phyloP scores from a whole-genome alignment of 2,113 vertebrate species.

The Chitala chitala region DNA sequence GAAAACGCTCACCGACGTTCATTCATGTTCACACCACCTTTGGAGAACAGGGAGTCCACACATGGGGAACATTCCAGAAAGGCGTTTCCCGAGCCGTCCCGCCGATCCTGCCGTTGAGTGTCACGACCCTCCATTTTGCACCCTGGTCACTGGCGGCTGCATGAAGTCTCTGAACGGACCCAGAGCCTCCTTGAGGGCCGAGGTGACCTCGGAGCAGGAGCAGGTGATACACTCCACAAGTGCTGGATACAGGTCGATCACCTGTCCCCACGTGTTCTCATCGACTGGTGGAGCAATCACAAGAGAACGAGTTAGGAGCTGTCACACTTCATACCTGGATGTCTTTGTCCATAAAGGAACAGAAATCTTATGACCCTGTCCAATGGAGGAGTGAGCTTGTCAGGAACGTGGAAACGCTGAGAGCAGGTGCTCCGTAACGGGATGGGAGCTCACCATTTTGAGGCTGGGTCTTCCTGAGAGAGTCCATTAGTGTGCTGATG shows the following conservation, averaged over 20 bases:
- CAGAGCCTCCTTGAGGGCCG: conserved; percentile 90
- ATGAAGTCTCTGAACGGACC: conserved; percentile 99
- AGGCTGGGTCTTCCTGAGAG: conserved; percentile 96
- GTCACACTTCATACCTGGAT: too few species aligned
- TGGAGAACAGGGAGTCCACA: conserved; percentile 44
- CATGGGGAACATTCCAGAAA: conserved; percentile 22
- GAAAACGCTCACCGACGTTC: conserved; percentile 46
- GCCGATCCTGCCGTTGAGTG: conserved; percentile 34
- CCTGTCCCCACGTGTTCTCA: conserved; percentile 90
- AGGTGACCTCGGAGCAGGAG: conserved; percentile 91
- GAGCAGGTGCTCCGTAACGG: too few species aligned
- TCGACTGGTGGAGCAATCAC: conserved; percentile 75
- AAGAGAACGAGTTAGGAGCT: background rate
- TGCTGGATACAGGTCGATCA: conserved; percentile 93
- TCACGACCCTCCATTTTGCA: conserved; percentile 98
- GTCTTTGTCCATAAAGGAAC: background rate
- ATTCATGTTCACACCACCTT: conserved; percentile 22
- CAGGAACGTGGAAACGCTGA: too few species aligned
- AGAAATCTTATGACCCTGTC: background rate
- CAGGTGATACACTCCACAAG: conserved; percentile 96
- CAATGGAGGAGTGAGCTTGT: too few species aligned
- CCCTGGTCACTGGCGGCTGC: conserved; percentile 88
- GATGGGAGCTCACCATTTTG: conserved; percentile 83
- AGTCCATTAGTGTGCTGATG: conserved; percentile 97
- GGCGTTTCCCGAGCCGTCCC: background rate